Evolutionary conservation across 2,113 vertebrate genomes (phyloP), one percentile per base, ranked within the genome.

Genomic region (Ctenomys sociabilis): DNA sequence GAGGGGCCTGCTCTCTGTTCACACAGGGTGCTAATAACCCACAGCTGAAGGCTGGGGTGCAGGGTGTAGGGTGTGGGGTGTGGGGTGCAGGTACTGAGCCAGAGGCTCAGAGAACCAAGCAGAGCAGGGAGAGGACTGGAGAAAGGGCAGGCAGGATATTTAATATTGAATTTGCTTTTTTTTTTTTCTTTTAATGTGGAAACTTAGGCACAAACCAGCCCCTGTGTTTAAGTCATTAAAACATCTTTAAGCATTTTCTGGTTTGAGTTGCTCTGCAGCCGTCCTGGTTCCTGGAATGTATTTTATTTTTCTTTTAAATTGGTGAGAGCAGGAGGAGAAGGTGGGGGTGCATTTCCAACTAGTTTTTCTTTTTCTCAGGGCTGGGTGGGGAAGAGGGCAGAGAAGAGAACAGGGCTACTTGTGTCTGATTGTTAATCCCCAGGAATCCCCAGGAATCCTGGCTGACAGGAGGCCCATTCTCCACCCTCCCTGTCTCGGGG

Each of bases 141-240:
- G 54, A 52, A 92, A 91, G 96, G 96, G 96, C 93, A 66, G 37
- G 96, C 95, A 97, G 98, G 98, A 97, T 90, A 97, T 98, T 98
- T 98, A 97, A 97, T 98, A 98, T 97, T 97, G 98, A 98, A 98
- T 98, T 98, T 97, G 54, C 97, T 52, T 49, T 93, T 94, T 88
- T 93, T 54, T 92, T 96, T 82, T 93, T 94, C 96, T 96, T 98
- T 88, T 95, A 98, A 98, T 97, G 98, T 99, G 98, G 98, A 99
- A 99, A 99, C 96, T 98, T 98, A 99, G 98, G 96, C 98, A 99
- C 98, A 99, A 98, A 98, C 98, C 97, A 92, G 40, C 97, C 98
- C 98, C 98, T 99, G 98, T 99, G 98, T 99, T 99, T 99, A 99
- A 99, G 98, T 98, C 98, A 98, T 99, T 99, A 99, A 99, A 99